Percentiles rank a stretch among this genome's conserved stretches.
These are phyloP conservation scores for Rhamphomyia laevipes DNA, from an alignment of 2,888 invertebrate genomes.

Conservation along the genomic window DNA sequence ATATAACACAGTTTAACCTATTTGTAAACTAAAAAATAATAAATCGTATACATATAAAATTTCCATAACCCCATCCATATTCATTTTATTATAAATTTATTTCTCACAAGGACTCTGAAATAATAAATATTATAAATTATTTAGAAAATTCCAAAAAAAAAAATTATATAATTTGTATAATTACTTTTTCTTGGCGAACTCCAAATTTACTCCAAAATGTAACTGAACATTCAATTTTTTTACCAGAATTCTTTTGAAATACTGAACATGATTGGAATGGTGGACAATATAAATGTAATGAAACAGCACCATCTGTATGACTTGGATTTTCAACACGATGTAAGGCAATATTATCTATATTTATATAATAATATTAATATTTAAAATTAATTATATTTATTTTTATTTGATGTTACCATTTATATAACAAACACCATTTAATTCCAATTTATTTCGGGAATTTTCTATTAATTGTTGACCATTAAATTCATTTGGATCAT, in stretches of 20 bases:
- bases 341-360: slow-evolving; percentile 79
- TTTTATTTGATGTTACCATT: slow-evolving; percentile 57
- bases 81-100: too few relatives aligned
- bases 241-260: slow-evolving; percentile 86
- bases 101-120: too few relatives aligned
- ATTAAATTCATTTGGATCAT: slow-evolving; percentile 29
- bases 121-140: too few relatives aligned
- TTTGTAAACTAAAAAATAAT: too few relatives aligned
- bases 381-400: not conserved
- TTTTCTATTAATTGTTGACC: slow-evolving; percentile 50
- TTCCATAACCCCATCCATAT: too few relatives aligned
- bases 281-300: slow-evolving; percentile 90
- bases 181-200: slow-evolving; percentile 32
- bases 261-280: slow-evolving; percentile 80
- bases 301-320: slow-evolving; percentile 77
- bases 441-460: slow-evolving; percentile 49
- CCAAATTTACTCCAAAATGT: slow-evolving; percentile 94
- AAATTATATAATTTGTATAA: not conserved
- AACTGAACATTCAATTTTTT: slow-evolving; percentile 53
- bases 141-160: slow-evolving; percentile 21
- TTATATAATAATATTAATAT: not conserved
- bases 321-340: slow-evolving; percentile 94
- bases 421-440: slow-evolving; percentile 85
- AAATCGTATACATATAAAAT: too few relatives aligned
- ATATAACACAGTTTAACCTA: too few relatives aligned